These are phyloP conservation scores for Forbesichthys papilliferus DNA, from an alignment of 2,113 vertebrate genomes.

Conservation along the genomic window DNA sequence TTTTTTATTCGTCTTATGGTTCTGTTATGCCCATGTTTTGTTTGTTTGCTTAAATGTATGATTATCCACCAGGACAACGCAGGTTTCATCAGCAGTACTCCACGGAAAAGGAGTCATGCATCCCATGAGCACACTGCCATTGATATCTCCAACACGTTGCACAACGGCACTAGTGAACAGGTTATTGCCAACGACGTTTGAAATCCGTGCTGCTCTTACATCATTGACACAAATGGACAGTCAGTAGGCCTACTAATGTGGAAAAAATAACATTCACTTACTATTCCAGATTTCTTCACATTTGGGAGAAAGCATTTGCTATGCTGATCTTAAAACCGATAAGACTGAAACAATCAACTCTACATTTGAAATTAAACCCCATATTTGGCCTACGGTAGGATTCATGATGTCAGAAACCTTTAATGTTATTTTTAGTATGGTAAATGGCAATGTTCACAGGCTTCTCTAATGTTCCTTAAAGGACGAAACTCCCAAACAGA, in stretches of 20 bases:
- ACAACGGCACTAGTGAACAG: slow-evolving; percentile 45
- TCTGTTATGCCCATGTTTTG: background rate
- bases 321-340: slow-evolving; percentile 61
- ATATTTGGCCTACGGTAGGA: slow-evolving; percentile 65
- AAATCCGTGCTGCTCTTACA: background rate
- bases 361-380: slow-evolving; percentile 14
- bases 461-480: slow-evolving; percentile 19
- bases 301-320: slow-evolving; percentile 53
- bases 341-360: slow-evolving; percentile 47
- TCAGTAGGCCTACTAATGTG: background rate
- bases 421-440: background rate
- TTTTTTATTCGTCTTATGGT: background rate
- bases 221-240: background rate
- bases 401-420: background rate
- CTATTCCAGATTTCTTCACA: slow-evolving; percentile 50
- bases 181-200: slow-evolving; percentile 28
- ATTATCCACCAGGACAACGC: slow-evolving; percentile 39
- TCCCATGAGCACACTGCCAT: slow-evolving; percentile 49
- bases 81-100: slow-evolving; percentile 73
- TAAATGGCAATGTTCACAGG: background rate
- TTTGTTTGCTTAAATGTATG: background rate
- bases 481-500: slow-evolving; percentile 62
- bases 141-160: slow-evolving; percentile 49
- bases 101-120: slow-evolving; percentile 51
- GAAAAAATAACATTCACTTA: slow-evolving; percentile 29